A percentile compares a stretch with the other conserved stretches of the same genome.
These are phyloP conservation scores for Ophion obscuratus DNA, from an alignment of 2,888 invertebrate species.

Conservation along the genomic window DNA sequence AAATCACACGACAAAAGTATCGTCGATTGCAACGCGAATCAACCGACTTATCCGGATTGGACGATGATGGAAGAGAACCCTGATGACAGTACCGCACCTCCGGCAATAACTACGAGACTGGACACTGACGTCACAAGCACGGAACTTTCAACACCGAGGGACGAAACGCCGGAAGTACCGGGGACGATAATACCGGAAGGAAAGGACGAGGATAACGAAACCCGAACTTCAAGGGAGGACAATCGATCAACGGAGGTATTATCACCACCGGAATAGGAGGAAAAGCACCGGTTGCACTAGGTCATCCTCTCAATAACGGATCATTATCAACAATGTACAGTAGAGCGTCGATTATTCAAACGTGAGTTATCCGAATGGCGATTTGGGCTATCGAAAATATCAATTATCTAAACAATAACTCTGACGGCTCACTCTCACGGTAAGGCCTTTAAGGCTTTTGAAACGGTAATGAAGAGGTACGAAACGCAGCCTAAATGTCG, in stretches of 20 bases:
- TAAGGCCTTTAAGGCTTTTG: no score
- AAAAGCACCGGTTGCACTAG: neutral
- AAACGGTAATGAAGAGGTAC: no score
- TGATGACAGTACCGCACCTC: slow-evolving; percentile 15
- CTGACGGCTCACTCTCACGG: no score
- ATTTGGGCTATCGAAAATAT: no score
- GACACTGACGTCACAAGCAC: neutral
- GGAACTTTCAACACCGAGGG: slow-evolving; percentile 12
- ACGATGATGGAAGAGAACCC: slow-evolving; percentile 23
- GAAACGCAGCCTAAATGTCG: no score
- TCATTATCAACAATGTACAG: neutral
- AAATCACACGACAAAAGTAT: slow-evolving; percentile 49
- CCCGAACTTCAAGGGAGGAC: neutral
- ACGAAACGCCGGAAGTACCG: slow-evolving; percentile 17
- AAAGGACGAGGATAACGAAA: slow-evolving; percentile 47
- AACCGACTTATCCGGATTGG: slow-evolving; percentile 53
- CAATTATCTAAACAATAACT: no score
- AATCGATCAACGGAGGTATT: slow-evolving; percentile 62
- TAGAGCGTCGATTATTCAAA: no score
- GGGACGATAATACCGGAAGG: neutral
- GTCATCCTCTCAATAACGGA: neutral
- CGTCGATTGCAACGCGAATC: slow-evolving; percentile 20
- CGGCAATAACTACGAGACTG: slow-evolving; percentile 28
- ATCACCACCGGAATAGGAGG: slow-evolving; percentile 37
- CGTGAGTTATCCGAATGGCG: no score